Evolutionary conservation across 1,140 invertebrate genomes (phyloP).

Genomic region (Drosophila truncata): DNA sequence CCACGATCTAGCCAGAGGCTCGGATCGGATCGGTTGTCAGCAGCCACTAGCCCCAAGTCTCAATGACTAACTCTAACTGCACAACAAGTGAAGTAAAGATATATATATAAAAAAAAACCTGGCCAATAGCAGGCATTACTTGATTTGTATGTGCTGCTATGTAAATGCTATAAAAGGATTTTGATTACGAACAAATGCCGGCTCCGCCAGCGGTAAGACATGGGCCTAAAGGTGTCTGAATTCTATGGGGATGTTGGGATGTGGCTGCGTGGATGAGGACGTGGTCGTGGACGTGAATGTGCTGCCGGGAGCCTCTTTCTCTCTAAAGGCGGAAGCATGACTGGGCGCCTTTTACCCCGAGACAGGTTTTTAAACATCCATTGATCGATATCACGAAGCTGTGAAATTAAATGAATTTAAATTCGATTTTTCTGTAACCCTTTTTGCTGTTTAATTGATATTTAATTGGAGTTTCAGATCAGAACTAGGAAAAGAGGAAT

Average conservation of each 20-base stretch:
- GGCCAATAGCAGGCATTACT: slow-evolving; percentile 73
- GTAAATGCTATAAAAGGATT: slow-evolving; percentile 84
- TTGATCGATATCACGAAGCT: slow-evolving; percentile 60
- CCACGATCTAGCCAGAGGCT: slow-evolving; percentile 63
- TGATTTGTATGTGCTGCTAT: slow-evolving; percentile 81
- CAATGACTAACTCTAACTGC: slow-evolving; percentile 67
- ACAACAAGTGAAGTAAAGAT: slow-evolving; percentile 40
- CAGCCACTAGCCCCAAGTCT: slow-evolving; percentile 45
- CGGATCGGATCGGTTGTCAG: slow-evolving; percentile 38
- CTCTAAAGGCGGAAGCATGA: slow-evolving; percentile 51
- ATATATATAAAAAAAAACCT: slow-evolving; percentile 27
- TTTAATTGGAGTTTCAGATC: slow-evolving; percentile 14
- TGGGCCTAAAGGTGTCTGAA: slow-evolving; percentile 71
- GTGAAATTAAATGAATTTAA: slow-evolving; percentile 59
- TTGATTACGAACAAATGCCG: slow-evolving; percentile 68
- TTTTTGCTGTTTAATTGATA: slow-evolving; percentile 6
- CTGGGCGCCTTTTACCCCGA: slow-evolving; percentile 50
- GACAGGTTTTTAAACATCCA: slow-evolving; percentile 6
- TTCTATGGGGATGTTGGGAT: slow-evolving; percentile 63
- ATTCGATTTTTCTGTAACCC: slow-evolving; percentile 18
- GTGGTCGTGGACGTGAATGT: neutral
- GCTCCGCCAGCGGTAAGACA: slow-evolving; percentile 18
- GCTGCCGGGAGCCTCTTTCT: slow-evolving; percentile 26
- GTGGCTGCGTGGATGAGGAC: slow-evolving; percentile 7
- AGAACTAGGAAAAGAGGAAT: neutral